These are phyloP conservation scores for Petrolisthes cinctipes DNA, from an alignment of 2,888 invertebrate species.

Conservation along the genomic window DNA sequence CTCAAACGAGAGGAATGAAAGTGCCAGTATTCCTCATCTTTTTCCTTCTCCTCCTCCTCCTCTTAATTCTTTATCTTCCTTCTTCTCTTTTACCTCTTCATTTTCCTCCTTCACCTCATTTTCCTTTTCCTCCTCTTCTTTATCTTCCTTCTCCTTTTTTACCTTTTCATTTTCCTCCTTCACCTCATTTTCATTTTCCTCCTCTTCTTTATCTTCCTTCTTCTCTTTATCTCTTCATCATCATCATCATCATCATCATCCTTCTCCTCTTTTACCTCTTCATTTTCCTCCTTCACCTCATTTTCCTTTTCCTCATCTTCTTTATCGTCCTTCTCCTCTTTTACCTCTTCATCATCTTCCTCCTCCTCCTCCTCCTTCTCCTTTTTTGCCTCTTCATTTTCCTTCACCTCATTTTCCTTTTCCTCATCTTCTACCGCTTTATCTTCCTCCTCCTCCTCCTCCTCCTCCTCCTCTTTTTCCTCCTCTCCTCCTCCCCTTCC, in stretches of 20 bases:
- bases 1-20: too few species aligned
- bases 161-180: neutral
- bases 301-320: neutral
- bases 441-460: neutral
- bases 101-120: neutral
- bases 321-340: neutral
- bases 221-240: neutral
- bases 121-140: neutral
- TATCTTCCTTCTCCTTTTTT: neutral
- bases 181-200: neutral
- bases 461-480: too few species aligned
- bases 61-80: neutral
- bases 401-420: neutral
- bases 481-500: neutral
- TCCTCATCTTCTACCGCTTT: neutral
- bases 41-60: neutral
- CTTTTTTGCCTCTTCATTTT: neutral
- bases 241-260: neutral
- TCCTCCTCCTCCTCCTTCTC: neutral
- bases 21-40: neutral
- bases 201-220: neutral
- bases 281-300: neutral
- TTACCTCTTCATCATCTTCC: neutral
- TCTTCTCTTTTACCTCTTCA: neutral
- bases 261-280: neutral